Evolutionary conservation across 1,140 invertebrate species (phyloP).

Genomic region (Diabrotica virgifera): DNA sequence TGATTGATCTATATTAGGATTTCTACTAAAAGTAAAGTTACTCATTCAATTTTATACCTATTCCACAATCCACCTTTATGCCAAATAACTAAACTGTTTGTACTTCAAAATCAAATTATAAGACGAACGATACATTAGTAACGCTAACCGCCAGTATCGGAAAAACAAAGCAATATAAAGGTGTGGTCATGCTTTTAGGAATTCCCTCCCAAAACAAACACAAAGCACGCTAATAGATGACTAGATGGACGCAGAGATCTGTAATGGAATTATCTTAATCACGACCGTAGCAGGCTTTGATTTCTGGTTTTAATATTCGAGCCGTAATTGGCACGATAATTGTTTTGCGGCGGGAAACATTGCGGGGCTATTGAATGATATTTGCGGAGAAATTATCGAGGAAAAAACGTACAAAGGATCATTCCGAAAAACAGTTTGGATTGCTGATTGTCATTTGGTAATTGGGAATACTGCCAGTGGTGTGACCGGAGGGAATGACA

Average conservation of each 20-base stretch:
- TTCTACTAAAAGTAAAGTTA: too few species aligned
- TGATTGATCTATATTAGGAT: too few species aligned
- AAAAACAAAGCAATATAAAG: slow-evolving; percentile 21
- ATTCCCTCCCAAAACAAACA: slow-evolving; percentile 16
- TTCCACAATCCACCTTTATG: too few species aligned
- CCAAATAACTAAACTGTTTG: too few species aligned
- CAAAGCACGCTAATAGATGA: slow-evolving; percentile 38
- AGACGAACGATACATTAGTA: not conserved
- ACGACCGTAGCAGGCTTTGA: slow-evolving; percentile 33
- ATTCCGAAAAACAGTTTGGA: not conserved
- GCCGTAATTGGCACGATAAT: slow-evolving; percentile 35
- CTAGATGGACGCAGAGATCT: slow-evolving; percentile 32
- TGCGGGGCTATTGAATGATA: slow-evolving; percentile 10
- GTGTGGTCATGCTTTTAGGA: slow-evolving; percentile 25
- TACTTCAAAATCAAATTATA: too few species aligned
- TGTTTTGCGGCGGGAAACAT: slow-evolving; percentile 35
- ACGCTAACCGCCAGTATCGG: not conserved
- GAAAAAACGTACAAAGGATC: not conserved
- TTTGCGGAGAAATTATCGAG: slow-evolving; percentile 22
- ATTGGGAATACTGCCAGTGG: not conserved
- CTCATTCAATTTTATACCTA: too few species aligned
- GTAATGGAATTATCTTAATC: slow-evolving; percentile 41
- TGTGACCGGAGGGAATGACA: too few species aligned
- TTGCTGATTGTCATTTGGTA: not conserved
- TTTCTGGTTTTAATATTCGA: slow-evolving; percentile 41